These are phyloP conservation scores for Garrulus glandarius DNA, from an alignment of 2,797 vertebrate genomes.

Conservation along the genomic window DNA sequence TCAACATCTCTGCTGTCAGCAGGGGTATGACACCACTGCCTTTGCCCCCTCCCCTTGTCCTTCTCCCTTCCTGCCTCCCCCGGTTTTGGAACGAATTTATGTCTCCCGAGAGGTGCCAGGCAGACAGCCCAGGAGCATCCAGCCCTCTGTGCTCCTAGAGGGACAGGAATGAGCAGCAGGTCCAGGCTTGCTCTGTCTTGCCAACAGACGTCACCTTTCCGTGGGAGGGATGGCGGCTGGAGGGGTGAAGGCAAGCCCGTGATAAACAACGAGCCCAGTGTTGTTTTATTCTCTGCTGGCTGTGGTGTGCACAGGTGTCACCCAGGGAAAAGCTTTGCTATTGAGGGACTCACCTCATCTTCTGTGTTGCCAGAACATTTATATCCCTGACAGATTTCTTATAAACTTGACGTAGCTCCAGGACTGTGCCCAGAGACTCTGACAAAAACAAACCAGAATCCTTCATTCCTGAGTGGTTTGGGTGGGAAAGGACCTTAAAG, in stretches of 20 bases:
- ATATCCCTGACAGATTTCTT: neutral
- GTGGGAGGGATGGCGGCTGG: neutral
- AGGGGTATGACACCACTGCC: accelerated
- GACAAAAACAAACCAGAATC: too few species aligned
- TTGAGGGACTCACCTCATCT: neutral
- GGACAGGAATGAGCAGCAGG: neutral
- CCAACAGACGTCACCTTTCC: neutral
- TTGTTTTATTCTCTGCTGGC: neutral
- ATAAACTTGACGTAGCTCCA: neutral
- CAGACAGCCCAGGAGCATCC: neutral
- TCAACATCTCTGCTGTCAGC: neutral
- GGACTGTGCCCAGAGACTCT: neutral
- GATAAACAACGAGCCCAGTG: neutral
- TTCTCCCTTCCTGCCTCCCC: neutral
- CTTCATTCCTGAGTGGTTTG: neutral
- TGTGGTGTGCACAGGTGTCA: neutral
- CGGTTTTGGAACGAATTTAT: neutral
- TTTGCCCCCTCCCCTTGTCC: neutral
- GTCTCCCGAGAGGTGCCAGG: neutral
- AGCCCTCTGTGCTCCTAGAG: neutral
- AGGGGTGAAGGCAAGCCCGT: neutral
- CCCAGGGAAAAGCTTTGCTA: neutral
- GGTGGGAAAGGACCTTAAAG: neutral
- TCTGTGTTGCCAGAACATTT: neutral
- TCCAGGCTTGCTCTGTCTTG: neutral